A percentile compares a stretch with the other conserved stretches of the same genome.
These are phyloP conservation scores for Pangasianodon gigas DNA, from an alignment of 2,113 vertebrate genomes.

Conservation along the genomic window DNA sequence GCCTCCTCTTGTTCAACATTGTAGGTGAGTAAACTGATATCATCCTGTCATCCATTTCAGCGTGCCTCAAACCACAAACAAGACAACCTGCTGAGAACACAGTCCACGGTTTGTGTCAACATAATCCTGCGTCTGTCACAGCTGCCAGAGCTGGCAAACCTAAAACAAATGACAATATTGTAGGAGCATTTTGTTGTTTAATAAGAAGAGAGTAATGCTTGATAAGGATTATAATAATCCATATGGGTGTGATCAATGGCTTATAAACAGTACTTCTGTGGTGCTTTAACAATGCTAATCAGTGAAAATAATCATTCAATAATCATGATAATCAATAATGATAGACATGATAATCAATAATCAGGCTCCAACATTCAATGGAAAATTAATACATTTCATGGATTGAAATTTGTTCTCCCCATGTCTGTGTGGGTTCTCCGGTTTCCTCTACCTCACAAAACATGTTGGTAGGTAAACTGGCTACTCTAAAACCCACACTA, in stretches of 20 bases:
- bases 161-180: not conserved
- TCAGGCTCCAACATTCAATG: not conserved
- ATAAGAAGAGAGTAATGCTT: constrained; percentile 1
- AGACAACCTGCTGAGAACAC: not conserved
- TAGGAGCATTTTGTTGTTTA: not conserved
- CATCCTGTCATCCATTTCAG: not conserved
- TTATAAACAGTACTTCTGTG: not conserved
- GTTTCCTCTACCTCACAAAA: not conserved
- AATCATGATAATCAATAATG: too few relatives aligned
- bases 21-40: constrained; percentile 76
- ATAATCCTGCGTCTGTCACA: constrained; percentile 9
- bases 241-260: not conserved
- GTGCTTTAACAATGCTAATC: not conserved
- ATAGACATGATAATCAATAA: too few relatives aligned
- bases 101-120: not conserved
- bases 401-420: not conserved
- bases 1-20: constrained; percentile 87
- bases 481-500: not conserved
- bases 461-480: not conserved
- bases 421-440: not conserved
- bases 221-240: not conserved
- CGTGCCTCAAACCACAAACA: not conserved
- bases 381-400: not conserved
- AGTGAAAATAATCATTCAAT: not conserved
- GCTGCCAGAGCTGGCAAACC: constrained; percentile 7